phyloP scores from a whole-genome alignment of 2,113 vertebrate species.

The Pithys albifrons region DNA sequence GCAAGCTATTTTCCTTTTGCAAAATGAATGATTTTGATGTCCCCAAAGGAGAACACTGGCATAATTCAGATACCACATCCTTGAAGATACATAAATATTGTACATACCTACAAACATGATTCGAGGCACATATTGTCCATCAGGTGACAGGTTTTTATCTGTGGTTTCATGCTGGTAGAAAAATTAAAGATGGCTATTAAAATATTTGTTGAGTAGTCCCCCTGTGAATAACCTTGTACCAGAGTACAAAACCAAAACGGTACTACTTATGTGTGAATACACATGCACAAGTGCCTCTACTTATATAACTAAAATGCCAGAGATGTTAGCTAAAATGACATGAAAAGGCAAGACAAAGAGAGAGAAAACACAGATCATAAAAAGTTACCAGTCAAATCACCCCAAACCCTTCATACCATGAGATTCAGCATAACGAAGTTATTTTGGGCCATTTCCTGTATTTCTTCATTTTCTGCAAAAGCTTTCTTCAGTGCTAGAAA shows the following conservation, averaged over 20 bases:
- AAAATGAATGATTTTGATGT: background rate
- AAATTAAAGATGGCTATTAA: conserved; percentile 18
- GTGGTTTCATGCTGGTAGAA: conserved; percentile 81
- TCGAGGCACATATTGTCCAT: conserved; percentile 87
- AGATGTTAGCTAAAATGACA: background rate
- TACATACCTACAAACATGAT: conserved; percentile 89
- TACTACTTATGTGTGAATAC: background rate
- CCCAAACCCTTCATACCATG: conserved; percentile 73
- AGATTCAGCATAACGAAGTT: conserved; percentile 90
- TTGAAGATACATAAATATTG: background rate
- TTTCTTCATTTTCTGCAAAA: conserved; percentile 77
- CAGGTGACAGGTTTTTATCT: conserved; percentile 85
- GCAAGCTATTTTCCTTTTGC: background rate
- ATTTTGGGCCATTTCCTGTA: conserved; percentile 86
- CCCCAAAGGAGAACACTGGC: background rate
- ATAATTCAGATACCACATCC: background rate
- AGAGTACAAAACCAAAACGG: background rate
- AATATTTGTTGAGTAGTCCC: background rate
- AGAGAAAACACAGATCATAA: background rate
- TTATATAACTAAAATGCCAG: background rate
- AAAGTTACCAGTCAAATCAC: background rate
- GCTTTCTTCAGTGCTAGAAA: conserved; percentile 84
- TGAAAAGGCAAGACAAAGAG: background rate
- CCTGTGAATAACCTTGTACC: background rate
- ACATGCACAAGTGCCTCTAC: background rate